Evolutionary conservation across 2,888 invertebrate species (phyloP), one percentile per base, ranked within the genome.

Genomic region (Xanthorhoe spadicearia): DNA sequence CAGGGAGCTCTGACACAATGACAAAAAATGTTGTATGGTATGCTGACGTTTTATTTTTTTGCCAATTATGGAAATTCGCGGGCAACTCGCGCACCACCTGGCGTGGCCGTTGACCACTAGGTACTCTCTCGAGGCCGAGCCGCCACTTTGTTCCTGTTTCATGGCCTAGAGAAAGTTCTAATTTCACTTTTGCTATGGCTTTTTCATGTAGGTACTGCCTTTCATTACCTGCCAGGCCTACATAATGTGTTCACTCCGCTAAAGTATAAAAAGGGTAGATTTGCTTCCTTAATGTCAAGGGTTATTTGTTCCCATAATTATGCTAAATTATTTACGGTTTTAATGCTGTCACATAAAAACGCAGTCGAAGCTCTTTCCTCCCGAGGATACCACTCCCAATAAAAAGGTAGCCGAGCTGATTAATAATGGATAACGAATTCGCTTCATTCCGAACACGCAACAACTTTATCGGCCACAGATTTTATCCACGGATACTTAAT

Each of bases 11-110:
- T 79, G 81, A 82, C 86, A 87, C 88, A 89, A 89, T 89, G 88
- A 87, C 73, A 85, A 83, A 88, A 64, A 88, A 86, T 82, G 82
- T 86, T 86, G 83, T 87, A 86, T 87, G 84, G 78, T 82, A 82
- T 83, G 79, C 81, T 82, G 83, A 82, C 80, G 81, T 84, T 87
- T 83, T 80, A 76, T 84, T 84, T 88, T 85, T 84, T 85, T 79
- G 78, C 83, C 85, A 86, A 86, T 90, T 89, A 89, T 90, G 86
- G 79, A 88, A 87, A 87, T 88, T 85, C 77, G 83, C 77, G 77
- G 80, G 79, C 81, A 79, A 61, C 64, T 75, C 85, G 86, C 71
- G 79, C 80, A 77, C 87, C 88, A 87, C 82, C 88, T 90, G 88
- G 79, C 82, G 83, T 78, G 76, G 79, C 65, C 59, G 66, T 62